A percentile compares a stretch with the other conserved stretches of the same genome.
phyloP scores from a whole-genome alignment of 37 sponge, comb jelly and placozoan species.

The Theonella swinhoei region DNA sequence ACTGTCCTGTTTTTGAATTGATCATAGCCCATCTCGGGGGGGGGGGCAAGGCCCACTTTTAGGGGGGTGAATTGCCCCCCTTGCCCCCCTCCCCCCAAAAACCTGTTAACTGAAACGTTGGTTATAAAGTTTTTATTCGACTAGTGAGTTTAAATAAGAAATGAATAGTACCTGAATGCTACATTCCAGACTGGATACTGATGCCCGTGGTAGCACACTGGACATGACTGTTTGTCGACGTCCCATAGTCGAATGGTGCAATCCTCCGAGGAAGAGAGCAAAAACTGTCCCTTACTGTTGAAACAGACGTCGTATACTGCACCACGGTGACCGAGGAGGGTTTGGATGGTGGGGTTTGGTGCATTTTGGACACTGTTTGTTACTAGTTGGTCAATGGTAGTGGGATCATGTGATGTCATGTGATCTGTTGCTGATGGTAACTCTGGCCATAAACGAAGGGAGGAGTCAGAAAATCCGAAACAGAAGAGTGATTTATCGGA shows the following conservation, averaged over 20 bases:
- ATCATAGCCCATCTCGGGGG: too few relatives aligned
- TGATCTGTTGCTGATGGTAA: conserved; percentile 22
- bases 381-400: too few relatives aligned
- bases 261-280: conserved; percentile 79
- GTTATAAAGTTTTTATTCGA: too few relatives aligned
- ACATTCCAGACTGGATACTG: conserved; percentile 84
- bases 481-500: conserved; percentile 3
- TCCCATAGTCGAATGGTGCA: conserved; percentile 77
- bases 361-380: neutral
- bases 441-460: conserved; percentile 65
- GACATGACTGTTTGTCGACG: neutral
- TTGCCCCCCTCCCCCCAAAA: too few relatives aligned
- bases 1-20: too few relatives aligned
- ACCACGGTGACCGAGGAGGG: conserved; percentile 69
- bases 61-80: too few relatives aligned
- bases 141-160: too few relatives aligned
- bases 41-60: too few relatives aligned
- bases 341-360: neutral
- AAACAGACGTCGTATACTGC: conserved; percentile 68
- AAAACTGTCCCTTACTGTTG: conserved; percentile 40
- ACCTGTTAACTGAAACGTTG: too few relatives aligned
- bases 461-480: conserved; percentile 79
- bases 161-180: conserved; percentile 49
- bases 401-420: conserved; percentile 28
- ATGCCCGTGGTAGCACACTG: conserved; percentile 73